Percentiles rank a stretch among this genome's conserved stretches.
Evolutionary conservation across 2,888 invertebrate species (phyloP).

Genomic region (Spodoptera littoralis): DNA sequence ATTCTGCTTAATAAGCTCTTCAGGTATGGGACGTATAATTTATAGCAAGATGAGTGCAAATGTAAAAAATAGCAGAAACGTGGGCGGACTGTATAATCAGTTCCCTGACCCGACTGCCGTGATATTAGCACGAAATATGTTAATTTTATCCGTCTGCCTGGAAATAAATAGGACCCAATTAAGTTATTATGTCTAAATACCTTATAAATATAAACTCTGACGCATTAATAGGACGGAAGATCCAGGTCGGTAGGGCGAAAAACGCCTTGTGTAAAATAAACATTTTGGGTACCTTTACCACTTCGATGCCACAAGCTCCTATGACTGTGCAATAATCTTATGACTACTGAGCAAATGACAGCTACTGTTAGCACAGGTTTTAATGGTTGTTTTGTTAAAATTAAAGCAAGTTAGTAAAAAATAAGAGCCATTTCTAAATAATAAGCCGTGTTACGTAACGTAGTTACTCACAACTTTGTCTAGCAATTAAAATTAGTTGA

Average conservation of each 20-base stretch:
- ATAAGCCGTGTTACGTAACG: slow-evolving; percentile 3
- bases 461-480: slow-evolving; percentile 19
- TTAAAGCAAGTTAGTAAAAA: slow-evolving; percentile 16
- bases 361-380: no score
- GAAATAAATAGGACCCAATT: slow-evolving; percentile 49
- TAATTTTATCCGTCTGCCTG: slow-evolving; percentile 55
- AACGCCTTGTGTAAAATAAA: slow-evolving; percentile 7
- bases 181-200: slow-evolving; percentile 43
- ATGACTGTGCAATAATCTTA: no score
- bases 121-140: slow-evolving; percentile 57
- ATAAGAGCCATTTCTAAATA: slow-evolving; percentile 7
- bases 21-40: slow-evolving; percentile 61
- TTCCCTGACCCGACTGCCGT: slow-evolving; percentile 45
- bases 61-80: slow-evolving; percentile 54
- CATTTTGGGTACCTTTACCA: neutral
- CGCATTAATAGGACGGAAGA: slow-evolving; percentile 18
- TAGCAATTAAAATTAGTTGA: slow-evolving; percentile 44
- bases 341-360: no score
- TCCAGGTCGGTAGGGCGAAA: slow-evolving; percentile 21
- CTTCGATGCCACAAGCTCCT: no score
- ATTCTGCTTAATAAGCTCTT: slow-evolving; percentile 59
- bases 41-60: slow-evolving; percentile 58
- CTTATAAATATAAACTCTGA: slow-evolving; percentile 29
- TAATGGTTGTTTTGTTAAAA: no score
- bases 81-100: slow-evolving; percentile 53